Evolutionary conservation across 2,113 vertebrate genomes (phyloP).

Genomic region (Chloroceryle aenea): DNA sequence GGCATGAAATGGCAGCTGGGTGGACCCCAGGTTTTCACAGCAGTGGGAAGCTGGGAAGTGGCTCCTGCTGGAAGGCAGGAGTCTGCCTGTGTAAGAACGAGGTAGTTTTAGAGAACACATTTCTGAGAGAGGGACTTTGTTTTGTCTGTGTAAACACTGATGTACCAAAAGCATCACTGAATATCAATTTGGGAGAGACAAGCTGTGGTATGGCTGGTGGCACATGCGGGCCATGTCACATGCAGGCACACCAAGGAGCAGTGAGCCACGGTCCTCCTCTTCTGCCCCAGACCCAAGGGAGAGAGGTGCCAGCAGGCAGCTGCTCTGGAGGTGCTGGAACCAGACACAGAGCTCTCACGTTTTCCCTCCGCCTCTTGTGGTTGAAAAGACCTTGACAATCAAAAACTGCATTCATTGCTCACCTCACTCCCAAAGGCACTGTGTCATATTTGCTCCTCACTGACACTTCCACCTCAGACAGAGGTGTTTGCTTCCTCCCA

Average conservation of each 20-base stretch:
- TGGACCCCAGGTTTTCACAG: accelerated
- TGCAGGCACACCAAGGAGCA: neutral
- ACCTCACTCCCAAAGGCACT: neutral
- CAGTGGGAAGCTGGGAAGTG: accelerated
- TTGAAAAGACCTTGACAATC: neutral
- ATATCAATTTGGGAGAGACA: neutral
- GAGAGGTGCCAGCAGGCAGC: neutral
- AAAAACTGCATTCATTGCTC: neutral
- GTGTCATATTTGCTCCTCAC: neutral
- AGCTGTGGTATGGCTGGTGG: neutral
- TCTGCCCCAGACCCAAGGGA: neutral
- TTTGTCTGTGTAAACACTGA: accelerated
- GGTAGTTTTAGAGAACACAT: accelerated
- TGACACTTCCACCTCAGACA: neutral
- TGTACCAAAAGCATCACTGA: neutral
- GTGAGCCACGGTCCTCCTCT: neutral
- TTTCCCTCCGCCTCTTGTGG: neutral
- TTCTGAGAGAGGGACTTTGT: neutral
- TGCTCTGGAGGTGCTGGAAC: neutral
- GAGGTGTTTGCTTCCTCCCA: neutral
- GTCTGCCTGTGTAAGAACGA: accelerated
- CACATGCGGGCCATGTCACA: accelerated
- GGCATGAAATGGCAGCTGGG: neutral
- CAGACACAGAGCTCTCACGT: neutral
- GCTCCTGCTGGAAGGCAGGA: neutral